phyloP scores from a whole-genome alignment of 2,113 vertebrate species.

The Vulpes ferrilata region DNA sequence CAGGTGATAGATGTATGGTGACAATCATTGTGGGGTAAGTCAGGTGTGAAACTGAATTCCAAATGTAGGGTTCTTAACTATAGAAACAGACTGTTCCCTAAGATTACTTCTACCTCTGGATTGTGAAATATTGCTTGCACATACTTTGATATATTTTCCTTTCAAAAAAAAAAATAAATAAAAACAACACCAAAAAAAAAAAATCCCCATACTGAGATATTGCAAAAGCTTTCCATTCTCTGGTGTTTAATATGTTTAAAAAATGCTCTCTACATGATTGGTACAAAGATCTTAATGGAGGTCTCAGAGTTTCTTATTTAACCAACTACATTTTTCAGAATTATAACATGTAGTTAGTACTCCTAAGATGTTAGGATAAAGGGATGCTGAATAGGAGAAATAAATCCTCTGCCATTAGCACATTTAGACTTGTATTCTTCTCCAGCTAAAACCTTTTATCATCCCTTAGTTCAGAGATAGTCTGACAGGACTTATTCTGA shows the following conservation, averaged over 20 bases:
- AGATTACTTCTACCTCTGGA: not conserved
- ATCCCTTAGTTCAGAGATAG: not conserved
- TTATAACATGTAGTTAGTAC: not conserved
- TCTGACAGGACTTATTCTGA: not conserved
- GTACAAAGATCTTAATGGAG: not conserved
- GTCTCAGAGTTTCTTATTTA: not conserved
- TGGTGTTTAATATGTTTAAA: not conserved
- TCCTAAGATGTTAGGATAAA: not conserved
- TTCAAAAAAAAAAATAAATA: not conserved
- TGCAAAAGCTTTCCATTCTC: not conserved
- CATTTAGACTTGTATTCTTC: not conserved
- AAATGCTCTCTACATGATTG: not conserved
- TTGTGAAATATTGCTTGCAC: not conserved
- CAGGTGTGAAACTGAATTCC: not conserved
- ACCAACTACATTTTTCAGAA: constrained; percentile 4
- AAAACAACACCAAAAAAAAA: not conserved
- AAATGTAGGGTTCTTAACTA: not conserved
- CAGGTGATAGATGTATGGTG: not conserved
- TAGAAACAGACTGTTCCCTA: not conserved
- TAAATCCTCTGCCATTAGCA: not conserved
- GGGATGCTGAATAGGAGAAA: not conserved
- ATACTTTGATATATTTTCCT: constrained; percentile 4
- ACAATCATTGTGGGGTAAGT: not conserved
- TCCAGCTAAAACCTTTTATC: not conserved
- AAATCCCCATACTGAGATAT: not conserved